A percentile compares a stretch with the other conserved stretches of the same genome.
Conservation (phyloP, 2,113 vertebrate species). For the Sitta europaea region DNA sequence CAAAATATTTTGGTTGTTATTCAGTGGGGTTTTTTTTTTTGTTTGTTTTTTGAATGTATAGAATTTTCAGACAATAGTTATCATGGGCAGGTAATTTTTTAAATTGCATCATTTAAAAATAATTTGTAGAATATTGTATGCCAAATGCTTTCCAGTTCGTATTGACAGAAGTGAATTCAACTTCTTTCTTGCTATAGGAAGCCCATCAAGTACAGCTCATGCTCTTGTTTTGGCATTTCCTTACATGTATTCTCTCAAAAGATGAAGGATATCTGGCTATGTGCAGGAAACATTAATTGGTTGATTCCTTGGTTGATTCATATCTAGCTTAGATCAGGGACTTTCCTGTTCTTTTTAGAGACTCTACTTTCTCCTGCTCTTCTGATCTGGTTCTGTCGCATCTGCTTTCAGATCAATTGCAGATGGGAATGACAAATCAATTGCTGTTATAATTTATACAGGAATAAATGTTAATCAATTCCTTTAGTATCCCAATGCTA, state of each 20-base stretch:
- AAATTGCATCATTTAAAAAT: background rate
- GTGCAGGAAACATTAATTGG: background rate
- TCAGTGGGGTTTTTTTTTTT: background rate
- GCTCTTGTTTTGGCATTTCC: background rate
- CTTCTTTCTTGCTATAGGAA: background rate
- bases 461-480: slow-evolving; percentile 23
- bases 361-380: background rate
- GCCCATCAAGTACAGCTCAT: background rate
- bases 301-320: background rate
- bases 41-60: background rate
- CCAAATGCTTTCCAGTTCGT: background rate
- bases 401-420: background rate
- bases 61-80: background rate
- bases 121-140: background rate
- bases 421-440: background rate
- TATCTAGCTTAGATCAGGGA: background rate
- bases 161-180: background rate
- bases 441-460: slow-evolving; percentile 11
- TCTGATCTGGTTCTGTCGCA: background rate
- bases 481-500: background rate
- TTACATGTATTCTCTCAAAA: background rate
- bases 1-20: background rate
- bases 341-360: background rate
- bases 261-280: background rate
- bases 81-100: background rate